Evolutionary conservation across 2,888 invertebrate genomes (phyloP).

Genomic region (Diaprepes abbreviatus): DNA sequence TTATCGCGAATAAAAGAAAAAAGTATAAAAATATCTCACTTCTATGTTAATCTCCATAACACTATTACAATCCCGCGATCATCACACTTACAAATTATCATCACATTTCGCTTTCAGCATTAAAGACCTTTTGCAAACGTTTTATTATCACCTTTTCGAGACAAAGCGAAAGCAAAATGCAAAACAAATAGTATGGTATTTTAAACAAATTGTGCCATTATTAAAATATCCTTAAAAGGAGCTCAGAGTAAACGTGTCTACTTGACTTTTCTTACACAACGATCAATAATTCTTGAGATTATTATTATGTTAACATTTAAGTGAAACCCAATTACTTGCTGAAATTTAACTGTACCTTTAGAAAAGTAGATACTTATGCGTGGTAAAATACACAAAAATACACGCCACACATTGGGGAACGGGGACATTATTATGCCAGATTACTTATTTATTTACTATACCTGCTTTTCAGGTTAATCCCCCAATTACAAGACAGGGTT

Average conservation of each 20-base stretch:
- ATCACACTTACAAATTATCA: slow-evolving; percentile 9
- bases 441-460: too few species aligned
- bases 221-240: slow-evolving; percentile 28
- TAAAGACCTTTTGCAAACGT: slow-evolving; percentile 2
- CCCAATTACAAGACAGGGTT: too few species aligned
- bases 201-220: slow-evolving; percentile 26
- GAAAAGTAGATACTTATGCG: too few species aligned
- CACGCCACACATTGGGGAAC: too few species aligned
- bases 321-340: slow-evolving; percentile 8
- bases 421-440: too few species aligned
- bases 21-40: too few species aligned
- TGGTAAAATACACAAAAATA: too few species aligned
- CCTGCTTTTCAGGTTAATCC: too few species aligned
- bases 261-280: slow-evolving; percentile 23
- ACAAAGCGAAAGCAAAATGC: slow-evolving; percentile 4
- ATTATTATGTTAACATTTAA: slow-evolving; percentile 27
- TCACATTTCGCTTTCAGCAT: slow-evolving; percentile 10
- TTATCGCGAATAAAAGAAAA: too few species aligned
- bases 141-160: slow-evolving; percentile 20
- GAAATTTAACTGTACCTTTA: not conserved
- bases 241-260: not conserved
- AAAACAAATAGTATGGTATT: slow-evolving; percentile 23
- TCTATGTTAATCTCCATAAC: too few species aligned
- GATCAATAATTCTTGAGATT: not conserved
- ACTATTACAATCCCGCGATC: not conserved